Conservation (phyloP, 2,888 invertebrate species). For the Blastobasis adustella region DNA sequence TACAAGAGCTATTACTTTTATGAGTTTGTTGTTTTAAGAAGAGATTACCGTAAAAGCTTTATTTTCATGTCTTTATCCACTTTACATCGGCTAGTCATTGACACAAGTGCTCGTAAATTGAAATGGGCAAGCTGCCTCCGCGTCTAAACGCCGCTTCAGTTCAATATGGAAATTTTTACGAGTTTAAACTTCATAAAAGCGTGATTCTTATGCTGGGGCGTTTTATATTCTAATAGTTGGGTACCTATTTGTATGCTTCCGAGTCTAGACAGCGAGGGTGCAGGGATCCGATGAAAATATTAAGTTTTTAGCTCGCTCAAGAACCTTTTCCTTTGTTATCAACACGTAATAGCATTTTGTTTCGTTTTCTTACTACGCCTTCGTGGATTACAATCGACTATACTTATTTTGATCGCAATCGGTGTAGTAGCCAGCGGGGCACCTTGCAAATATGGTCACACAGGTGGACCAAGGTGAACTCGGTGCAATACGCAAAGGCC, state of each 20-base stretch:
- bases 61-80: conserved; percentile 29
- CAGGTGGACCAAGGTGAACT: too few relatives aligned
- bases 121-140: conserved; percentile 23
- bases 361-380: too few relatives aligned
- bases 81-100: conserved; percentile 31
- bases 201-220: neutral
- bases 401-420: too few relatives aligned
- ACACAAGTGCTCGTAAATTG: conserved; percentile 46
- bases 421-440: too few relatives aligned
- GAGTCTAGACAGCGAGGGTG: neutral
- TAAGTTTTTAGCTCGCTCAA: too few relatives aligned
- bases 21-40: conserved; percentile 22
- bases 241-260: neutral
- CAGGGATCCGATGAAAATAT: neutral
- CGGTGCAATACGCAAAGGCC: too few relatives aligned
- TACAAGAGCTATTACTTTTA: neutral
- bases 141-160: neutral
- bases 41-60: conserved; percentile 33
- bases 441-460: too few relatives aligned
- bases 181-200: conserved; percentile 2
- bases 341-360: too few relatives aligned
- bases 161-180: conserved; percentile 10
- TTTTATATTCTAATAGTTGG: neutral
- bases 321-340: too few relatives aligned
- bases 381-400: too few relatives aligned